phyloP scores from a whole-genome alignment of 2,797 vertebrate genomes.

The Neosilurus mollespiculum region DNA sequence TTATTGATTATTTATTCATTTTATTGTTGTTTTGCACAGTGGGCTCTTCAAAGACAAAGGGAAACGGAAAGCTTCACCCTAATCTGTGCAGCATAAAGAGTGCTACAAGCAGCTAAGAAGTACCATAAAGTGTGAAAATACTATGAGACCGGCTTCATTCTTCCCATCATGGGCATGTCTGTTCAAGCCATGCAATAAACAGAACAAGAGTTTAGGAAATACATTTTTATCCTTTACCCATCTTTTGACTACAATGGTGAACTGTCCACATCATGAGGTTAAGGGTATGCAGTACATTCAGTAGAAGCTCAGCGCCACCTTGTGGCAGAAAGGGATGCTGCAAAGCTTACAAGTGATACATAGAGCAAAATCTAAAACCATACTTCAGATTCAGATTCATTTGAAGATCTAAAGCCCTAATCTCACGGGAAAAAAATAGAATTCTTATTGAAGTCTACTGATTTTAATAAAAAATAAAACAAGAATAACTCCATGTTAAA shows the following conservation, averaged over 20 bases:
- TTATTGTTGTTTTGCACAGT: conserved; percentile 65
- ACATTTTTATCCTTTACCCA: conserved; percentile 38
- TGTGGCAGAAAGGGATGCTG: conserved; percentile 47
- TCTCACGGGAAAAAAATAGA: conserved; percentile 47
- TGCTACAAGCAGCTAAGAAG: conserved; percentile 10
- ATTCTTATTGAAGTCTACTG: conserved; percentile 38
- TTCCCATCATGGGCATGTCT: conserved; percentile 17
- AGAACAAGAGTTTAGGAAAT: conserved; percentile 36
- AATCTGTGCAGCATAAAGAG: conserved; percentile 36
- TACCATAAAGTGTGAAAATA: conserved; percentile 17
- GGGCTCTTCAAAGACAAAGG: conserved; percentile 61
- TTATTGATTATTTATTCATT: conserved; percentile 5
- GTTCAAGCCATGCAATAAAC: conserved; percentile 42
- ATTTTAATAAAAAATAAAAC: conserved; percentile 41
- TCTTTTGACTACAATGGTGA: conserved; percentile 36
- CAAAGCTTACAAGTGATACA: conserved; percentile 38
- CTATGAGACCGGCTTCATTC: conserved; percentile 31
- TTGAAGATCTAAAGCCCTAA: conserved; percentile 35
- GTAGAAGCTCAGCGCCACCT: conserved; percentile 50
- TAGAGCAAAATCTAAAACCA: conserved; percentile 29
- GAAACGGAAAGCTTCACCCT: conserved; percentile 17
- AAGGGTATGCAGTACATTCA: conserved; percentile 58
- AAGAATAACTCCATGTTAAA: conserved; percentile 29
- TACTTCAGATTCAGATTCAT: conserved; percentile 33
- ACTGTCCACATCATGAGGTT: conserved; percentile 29